Evolutionary conservation across 1,140 invertebrate genomes (phyloP).

Genomic region (Drosophila nikananu): DNA sequence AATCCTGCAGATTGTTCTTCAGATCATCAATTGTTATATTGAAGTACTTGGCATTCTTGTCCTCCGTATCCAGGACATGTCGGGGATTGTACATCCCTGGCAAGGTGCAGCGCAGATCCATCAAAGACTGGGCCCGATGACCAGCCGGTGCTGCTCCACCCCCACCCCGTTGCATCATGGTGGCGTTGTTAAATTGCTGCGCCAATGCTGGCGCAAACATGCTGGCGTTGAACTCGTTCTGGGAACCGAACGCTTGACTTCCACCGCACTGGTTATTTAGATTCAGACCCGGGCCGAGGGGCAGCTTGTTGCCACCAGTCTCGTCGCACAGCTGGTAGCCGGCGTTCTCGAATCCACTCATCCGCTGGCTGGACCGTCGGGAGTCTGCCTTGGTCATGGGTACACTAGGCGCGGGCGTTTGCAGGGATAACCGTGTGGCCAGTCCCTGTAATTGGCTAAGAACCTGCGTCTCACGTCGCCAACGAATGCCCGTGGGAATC

Average conservation of each 20-base stretch:
- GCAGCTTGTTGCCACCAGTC: conserved; percentile 54
- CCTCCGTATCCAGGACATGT: conserved; percentile 76
- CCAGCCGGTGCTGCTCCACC: conserved; percentile 1
- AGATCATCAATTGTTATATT: conserved; percentile 83
- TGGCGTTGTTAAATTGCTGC: conserved; percentile 69
- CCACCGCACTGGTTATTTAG: conserved; percentile 53
- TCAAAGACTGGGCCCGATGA: conserved; percentile 80
- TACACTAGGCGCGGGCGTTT: conserved; percentile 79
- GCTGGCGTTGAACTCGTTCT: conserved; percentile 85
- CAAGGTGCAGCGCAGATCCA: conserved; percentile 81
- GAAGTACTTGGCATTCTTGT: conserved; percentile 84
- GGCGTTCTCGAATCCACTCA: conserved; percentile 81
- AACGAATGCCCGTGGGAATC: conserved; percentile 82
- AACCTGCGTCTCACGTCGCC: conserved; percentile 82
- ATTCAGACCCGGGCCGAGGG: conserved; percentile 39
- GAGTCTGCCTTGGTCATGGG: conserved; percentile 78
- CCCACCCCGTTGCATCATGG: conserved; percentile 22
- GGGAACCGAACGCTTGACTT: conserved; percentile 75
- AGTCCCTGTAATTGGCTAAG: conserved; percentile 78
- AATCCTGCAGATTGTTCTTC: conserved; percentile 81
- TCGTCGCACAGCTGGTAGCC: conserved; percentile 80
- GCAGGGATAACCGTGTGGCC: conserved; percentile 78
- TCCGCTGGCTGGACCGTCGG: conserved; percentile 69
- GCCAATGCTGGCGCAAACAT: conserved; percentile 76
- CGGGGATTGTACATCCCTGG: conserved; percentile 82